A percentile compares a stretch with the other conserved stretches of the same genome.
Conservation (phyloP, 2,888 invertebrate genomes). For the Trachelus iudaicus region DNA sequence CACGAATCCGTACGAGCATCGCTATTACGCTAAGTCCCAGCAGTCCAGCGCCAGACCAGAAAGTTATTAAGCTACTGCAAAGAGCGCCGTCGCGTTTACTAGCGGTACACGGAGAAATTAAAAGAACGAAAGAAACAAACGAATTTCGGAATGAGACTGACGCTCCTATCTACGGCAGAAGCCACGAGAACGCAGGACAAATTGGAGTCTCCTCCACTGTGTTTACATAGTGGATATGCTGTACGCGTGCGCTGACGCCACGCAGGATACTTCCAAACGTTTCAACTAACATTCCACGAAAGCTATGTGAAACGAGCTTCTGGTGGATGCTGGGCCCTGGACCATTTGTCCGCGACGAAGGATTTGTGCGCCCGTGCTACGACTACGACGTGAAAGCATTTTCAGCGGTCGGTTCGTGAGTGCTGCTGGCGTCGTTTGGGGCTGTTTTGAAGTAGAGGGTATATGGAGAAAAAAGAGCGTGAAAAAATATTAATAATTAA, state of each 20-base stretch:
- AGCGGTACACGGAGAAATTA: not conserved
- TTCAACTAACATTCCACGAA: slow-evolving; percentile 59
- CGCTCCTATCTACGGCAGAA: not conserved
- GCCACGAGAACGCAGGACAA: not conserved
- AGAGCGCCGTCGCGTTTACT: not conserved
- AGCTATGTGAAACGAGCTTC: slow-evolving; percentile 49
- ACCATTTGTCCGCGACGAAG: slow-evolving; percentile 36
- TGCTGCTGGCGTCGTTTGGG: too few relatives aligned
- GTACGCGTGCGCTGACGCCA: not conserved
- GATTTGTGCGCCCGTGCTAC: slow-evolving; percentile 35
- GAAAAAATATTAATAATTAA: not conserved
- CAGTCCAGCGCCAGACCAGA: not conserved
- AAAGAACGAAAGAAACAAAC: not conserved
- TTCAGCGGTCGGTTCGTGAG: too few relatives aligned
- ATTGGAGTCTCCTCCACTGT: not conserved
- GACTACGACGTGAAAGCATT: too few relatives aligned
- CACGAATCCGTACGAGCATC: not conserved
- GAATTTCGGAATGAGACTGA: not conserved
- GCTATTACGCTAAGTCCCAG: not conserved
- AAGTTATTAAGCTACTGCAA: not conserved
- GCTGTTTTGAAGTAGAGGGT: not conserved
- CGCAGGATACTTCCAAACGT: slow-evolving; percentile 24
- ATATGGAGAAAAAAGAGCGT: not conserved
- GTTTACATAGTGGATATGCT: not conserved
- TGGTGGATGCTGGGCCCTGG: slow-evolving; percentile 14